Percentiles rank a stretch among this genome's conserved stretches.
These are phyloP conservation scores for Myiotriccus ornatus DNA, from an alignment of 2,797 vertebrate species.

Conservation along the genomic window DNA sequence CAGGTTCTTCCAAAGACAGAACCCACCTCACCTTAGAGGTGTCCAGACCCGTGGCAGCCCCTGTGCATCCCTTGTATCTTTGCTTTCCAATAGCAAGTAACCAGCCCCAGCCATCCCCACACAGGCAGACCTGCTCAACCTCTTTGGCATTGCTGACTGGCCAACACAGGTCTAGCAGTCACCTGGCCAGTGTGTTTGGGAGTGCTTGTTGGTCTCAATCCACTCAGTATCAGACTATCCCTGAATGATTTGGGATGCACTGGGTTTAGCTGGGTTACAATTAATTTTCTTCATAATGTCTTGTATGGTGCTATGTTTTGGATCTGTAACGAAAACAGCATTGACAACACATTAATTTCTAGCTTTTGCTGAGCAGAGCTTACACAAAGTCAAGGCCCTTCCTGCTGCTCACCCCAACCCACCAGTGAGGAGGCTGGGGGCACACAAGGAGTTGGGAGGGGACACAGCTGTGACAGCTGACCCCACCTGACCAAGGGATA, in stretches of 20 bases:
- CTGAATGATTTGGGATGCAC: not conserved
- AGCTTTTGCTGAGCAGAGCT: not conserved
- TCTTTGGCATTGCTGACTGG: not conserved
- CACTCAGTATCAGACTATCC: not conserved
- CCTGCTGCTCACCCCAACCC: not conserved
- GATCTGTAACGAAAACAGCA: not conserved
- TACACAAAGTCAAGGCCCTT: not conserved
- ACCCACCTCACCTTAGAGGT: not conserved
- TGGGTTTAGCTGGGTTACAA: not conserved
- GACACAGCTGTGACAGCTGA: not conserved
- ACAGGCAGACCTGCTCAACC: not conserved
- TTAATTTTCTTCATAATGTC: not conserved
- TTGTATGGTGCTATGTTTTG: not conserved
- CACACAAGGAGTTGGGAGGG: not conserved
- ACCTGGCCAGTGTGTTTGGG: not conserved
- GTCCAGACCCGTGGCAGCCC: not conserved
- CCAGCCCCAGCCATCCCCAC: too few relatives aligned
- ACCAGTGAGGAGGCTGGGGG: fast-evolving
- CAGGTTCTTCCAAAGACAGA: not conserved
- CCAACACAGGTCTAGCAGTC: not conserved
- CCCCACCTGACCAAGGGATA: fast-evolving
- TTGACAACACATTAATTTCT: not conserved
- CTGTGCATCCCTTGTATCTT: not conserved
- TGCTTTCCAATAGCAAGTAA: not conserved
- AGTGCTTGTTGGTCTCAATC: not conserved